These are phyloP conservation scores for Agrochola lota DNA, from an alignment of 2,888 invertebrate species.

Conservation along the genomic window DNA sequence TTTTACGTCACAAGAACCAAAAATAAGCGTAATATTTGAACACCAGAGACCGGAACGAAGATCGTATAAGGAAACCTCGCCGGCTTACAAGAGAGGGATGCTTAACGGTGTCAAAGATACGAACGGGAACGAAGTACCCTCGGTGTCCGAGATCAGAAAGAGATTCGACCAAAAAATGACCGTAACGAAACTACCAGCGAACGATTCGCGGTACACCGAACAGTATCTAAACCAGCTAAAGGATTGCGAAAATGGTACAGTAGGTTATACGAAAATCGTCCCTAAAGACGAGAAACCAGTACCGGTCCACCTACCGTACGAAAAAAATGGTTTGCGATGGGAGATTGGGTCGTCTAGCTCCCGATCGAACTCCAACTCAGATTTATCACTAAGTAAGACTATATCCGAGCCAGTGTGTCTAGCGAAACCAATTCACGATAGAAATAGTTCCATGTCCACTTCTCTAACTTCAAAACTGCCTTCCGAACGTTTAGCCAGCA, in stretches of 20 bases:
- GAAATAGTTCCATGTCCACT: slow-evolving; percentile 79
- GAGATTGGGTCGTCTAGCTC: slow-evolving; percentile 81
- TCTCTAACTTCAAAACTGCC: slow-evolving; percentile 84
- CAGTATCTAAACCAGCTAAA: slow-evolving; percentile 85
- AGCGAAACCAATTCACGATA: slow-evolving; percentile 81
- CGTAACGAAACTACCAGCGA: slow-evolving; percentile 86
- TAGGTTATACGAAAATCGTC: slow-evolving; percentile 81
- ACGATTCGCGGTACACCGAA: slow-evolving; percentile 83
- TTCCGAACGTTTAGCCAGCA: slow-evolving; percentile 85
- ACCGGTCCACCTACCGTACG: slow-evolving; percentile 86
- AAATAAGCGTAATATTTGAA: slow-evolving; percentile 78
- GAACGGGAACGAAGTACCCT: slow-evolving; percentile 91
- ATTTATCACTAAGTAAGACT: slow-evolving; percentile 86
- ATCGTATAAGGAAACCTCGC: slow-evolving; percentile 85
- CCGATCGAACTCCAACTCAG: slow-evolving; percentile 84
- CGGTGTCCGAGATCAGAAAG: slow-evolving; percentile 91
- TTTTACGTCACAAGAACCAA: slow-evolving; percentile 73
- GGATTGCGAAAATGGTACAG: slow-evolving; percentile 84
- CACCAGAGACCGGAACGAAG: slow-evolving; percentile 87
- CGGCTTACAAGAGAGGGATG: slow-evolving; percentile 84
- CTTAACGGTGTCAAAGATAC: slow-evolving; percentile 89
- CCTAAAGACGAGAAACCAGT: slow-evolving; percentile 86
- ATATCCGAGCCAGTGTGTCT: slow-evolving; percentile 85
- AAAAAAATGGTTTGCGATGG: slow-evolving; percentile 85
- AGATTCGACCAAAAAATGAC: slow-evolving; percentile 90